Evolutionary conservation across 2,113 vertebrate species (phyloP), one percentile per base, ranked within the genome.

Genomic region (Hypocryptadius cinnamomeus): DNA sequence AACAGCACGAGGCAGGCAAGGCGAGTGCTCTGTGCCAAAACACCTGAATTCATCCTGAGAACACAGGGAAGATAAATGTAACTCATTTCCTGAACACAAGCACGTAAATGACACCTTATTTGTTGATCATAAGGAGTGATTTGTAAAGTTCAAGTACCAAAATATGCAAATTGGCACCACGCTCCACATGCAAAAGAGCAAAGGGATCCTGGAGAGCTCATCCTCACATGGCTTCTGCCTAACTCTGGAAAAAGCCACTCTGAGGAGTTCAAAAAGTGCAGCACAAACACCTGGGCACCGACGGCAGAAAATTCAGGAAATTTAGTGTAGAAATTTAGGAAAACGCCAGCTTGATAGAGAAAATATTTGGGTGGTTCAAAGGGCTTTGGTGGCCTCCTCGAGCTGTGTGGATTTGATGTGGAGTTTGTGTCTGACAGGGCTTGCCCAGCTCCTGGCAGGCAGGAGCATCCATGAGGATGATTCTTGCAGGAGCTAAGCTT

Each of bases 41-140:
- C 74, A 53, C 63, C 90, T 13, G 73, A 72, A 89, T 59, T 70
- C 81, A 45, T 13, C 57, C 77, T 33, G 68, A 44, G 94, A 92
- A 40, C 70, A 6, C 13, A 15, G 82, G 21, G 33, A 61, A 92
- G 91, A 92, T 82, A 93, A 94, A 96, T 70, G 79, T 4, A 95
- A 44, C 86, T 94, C 79, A 51, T 82, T 93, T 95, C 79, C 79
- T 79, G 37, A 95, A 50, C 79, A 77, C 59, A 10, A 39, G 90
- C 94, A 92, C 45, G 59, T 76, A 86, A 95, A 74, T 71, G 94
- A 91, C 84, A 89, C 76, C 69, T 89, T 91, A 87, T 96, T 93
- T 97, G 89, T 94, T 92, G 96, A 95, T 96, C 92, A 73, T 48
- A n/a, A 85, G 83, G 65, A 87, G 85, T 17, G 83, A 97, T 96